Conservation (phyloP, 1,140 invertebrate species). For the Neuroterus valhalla region DNA sequence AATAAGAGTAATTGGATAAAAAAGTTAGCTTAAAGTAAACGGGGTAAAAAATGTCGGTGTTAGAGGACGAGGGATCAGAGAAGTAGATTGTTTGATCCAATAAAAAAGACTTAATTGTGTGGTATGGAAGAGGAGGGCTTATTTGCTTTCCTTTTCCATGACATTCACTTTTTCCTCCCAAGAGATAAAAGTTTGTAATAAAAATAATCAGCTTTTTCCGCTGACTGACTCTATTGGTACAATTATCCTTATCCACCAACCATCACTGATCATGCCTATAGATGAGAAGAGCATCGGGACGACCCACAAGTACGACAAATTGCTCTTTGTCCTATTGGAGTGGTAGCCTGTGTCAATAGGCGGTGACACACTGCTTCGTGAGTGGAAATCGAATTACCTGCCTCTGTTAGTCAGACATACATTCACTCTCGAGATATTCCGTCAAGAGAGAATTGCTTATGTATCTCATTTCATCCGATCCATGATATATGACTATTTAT, state of each 20-base stretch:
- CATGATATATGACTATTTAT: background rate
- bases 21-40: too few species aligned
- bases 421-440: constrained; percentile 7
- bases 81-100: background rate
- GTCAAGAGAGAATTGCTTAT: background rate
- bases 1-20: too few species aligned
- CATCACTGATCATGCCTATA: background rate
- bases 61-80: too few species aligned
- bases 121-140: constrained; percentile 25
- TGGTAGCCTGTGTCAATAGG: constrained; percentile 11
- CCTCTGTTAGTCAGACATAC: constrained; percentile 4
- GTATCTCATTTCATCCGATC: background rate
- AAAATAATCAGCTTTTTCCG: too few species aligned
- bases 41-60: too few species aligned
- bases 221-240: background rate
- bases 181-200: background rate
- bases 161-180: background rate
- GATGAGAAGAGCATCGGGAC: constrained; percentile 22
- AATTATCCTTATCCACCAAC: constrained; percentile 1
- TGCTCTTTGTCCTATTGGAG: constrained; percentile 20
- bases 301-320: constrained; percentile 21
- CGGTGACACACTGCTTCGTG: constrained; percentile 23
- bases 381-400: constrained; percentile 22
- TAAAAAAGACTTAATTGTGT: constrained; percentile 7
- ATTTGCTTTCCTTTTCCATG: constrained; percentile 26